A percentile compares a stretch with the other conserved stretches of the same genome.
Conservation (phyloP, 2,797 vertebrate genomes). For the Rhinoraja longicauda region DNA sequence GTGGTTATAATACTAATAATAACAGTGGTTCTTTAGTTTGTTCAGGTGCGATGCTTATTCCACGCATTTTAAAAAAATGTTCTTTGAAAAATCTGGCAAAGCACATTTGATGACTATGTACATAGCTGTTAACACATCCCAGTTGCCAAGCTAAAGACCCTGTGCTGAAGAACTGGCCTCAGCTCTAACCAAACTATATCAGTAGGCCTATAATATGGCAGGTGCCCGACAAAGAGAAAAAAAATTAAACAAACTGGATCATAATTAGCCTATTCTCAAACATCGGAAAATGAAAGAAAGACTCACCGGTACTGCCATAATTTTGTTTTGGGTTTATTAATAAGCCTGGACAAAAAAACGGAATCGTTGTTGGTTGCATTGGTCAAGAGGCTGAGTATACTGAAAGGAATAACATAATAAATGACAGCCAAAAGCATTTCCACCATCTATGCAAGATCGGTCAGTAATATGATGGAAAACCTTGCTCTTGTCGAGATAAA, state of each 20-base stretch:
- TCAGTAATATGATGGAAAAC: neutral
- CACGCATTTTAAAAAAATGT: neutral
- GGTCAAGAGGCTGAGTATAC: neutral
- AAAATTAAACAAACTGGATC: no score
- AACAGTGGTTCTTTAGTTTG: neutral
- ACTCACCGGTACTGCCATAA: neutral
- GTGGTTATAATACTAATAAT: neutral
- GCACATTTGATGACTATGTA: neutral
- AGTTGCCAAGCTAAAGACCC: neutral
- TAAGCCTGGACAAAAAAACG: neutral
- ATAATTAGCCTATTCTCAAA: neutral
- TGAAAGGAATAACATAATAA: neutral
- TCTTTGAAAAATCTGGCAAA: neutral
- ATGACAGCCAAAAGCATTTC: neutral
- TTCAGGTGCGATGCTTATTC: neutral
- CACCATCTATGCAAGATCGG: no score
- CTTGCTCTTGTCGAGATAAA: neutral
- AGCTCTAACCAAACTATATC: neutral
- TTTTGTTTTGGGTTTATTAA: neutral
- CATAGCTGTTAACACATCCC: neutral
- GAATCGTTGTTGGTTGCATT: neutral
- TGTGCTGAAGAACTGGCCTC: neutral
- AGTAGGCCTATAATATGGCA: neutral
- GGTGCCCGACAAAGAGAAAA: neutral
- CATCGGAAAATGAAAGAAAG: neutral